phyloP scores from a whole-genome alignment of 2,797 vertebrate species.

The Bradypodion pumilum region DNA sequence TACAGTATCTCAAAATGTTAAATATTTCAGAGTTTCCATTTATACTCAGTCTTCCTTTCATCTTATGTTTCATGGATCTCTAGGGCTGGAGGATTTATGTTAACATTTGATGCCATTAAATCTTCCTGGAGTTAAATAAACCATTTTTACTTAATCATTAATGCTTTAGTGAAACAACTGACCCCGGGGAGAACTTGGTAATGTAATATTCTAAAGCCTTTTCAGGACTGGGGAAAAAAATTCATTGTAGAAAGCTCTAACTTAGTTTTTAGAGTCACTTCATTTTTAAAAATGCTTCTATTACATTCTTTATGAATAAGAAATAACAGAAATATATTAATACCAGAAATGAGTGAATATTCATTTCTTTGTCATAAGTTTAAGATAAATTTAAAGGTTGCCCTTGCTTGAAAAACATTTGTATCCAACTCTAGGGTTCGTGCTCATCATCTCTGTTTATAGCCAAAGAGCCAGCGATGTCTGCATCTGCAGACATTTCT shows the following conservation, averaged over 20 bases:
- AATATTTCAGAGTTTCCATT: constrained; percentile 53
- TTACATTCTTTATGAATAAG: background rate
- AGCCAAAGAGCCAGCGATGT: too few species aligned
- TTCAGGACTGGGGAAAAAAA: constrained; percentile 19
- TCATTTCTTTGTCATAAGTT: background rate
- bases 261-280: constrained; percentile 31
- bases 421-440: too few species aligned
- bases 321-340: background rate
- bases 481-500: too few species aligned
- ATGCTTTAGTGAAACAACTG: constrained; percentile 12
- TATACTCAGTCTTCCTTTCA: constrained; percentile 44
- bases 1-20: constrained; percentile 41
- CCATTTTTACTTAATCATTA: constrained; percentile 32
- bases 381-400: too few species aligned
- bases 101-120: constrained; percentile 33
- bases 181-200: constrained; percentile 24
- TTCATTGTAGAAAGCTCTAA: background rate
- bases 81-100: constrained; percentile 45
- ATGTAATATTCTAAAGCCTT: constrained; percentile 31
- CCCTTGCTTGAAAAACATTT: too few species aligned
- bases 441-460: too few species aligned
- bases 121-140: constrained; percentile 40
- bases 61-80: constrained; percentile 32
- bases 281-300: background rate
- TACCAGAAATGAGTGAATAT: background rate